Conservation (phyloP, 2,797 vertebrate species). For the Apodemus agrarius region DNA sequence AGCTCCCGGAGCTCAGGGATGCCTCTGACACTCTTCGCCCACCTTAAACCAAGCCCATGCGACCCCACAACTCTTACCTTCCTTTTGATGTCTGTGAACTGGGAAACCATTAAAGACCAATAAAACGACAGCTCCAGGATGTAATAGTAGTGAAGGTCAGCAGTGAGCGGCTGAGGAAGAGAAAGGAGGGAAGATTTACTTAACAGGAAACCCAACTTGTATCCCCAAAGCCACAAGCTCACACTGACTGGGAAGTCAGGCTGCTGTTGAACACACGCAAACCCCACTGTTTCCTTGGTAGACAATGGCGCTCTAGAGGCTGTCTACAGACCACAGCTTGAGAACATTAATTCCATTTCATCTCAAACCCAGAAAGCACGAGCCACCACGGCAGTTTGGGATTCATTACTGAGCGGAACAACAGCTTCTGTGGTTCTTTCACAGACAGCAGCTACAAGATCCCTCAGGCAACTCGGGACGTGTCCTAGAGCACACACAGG, state of each 20-base stretch:
- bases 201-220: conserved; percentile 65
- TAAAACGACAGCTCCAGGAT: conserved; percentile 98
- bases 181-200: conserved; percentile 65
- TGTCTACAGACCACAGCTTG: not conserved
- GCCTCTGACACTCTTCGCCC: not conserved
- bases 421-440: not conserved
- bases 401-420: not conserved
- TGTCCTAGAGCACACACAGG: not conserved
- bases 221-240: conserved; percentile 50
- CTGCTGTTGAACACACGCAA: not conserved
- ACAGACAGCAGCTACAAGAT: not conserved
- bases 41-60: conserved; percentile 37
- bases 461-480: not conserved
- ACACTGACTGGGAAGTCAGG: not conserved
- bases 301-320: not conserved
- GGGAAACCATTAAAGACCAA: conserved; percentile 97
- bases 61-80: conserved; percentile 92
- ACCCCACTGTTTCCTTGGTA: not conserved
- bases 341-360: conserved; percentile 12
- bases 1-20: not conserved
- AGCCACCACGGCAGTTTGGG: conserved; percentile 5
- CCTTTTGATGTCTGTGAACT: conserved; percentile 98
- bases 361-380: conserved; percentile 20
- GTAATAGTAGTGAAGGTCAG: conserved; percentile 98
- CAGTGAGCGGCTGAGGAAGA: conserved; percentile 92